Evolutionary conservation across 2,113 vertebrate species (phyloP).

Genomic region (Engraulis encrasicolus): DNA sequence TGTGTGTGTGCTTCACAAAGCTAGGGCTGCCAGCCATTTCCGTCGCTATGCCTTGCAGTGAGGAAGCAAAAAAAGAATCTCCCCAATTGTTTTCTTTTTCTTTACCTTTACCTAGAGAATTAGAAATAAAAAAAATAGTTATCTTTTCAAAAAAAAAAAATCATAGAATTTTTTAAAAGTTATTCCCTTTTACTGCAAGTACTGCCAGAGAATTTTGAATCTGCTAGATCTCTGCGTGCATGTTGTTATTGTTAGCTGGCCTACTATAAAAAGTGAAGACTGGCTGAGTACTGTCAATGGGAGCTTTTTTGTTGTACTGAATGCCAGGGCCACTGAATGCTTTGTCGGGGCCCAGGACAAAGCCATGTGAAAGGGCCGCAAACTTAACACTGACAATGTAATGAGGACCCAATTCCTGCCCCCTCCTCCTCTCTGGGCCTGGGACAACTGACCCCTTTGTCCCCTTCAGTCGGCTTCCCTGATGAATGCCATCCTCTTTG

Average conservation of each 20-base stretch:
- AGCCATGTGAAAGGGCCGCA: no score
- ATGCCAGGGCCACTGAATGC: no score
- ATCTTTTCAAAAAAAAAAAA: no score
- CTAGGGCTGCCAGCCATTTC: background rate
- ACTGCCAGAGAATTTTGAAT: background rate
- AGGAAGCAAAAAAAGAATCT: background rate
- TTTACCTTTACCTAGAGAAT: no score
- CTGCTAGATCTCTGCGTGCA: background rate
- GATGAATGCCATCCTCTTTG: background rate
- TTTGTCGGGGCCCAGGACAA: no score
- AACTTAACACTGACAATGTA: no score
- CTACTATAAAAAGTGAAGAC: background rate
- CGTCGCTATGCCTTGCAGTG: background rate
- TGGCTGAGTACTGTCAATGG: no score
- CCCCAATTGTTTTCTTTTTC: background rate
- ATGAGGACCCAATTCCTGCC: no score
- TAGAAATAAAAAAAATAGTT: no score
- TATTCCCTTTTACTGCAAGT: background rate
- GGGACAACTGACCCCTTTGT: no score
- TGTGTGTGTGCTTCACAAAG: background rate
- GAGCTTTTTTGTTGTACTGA: background rate
- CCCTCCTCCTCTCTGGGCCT: no score
- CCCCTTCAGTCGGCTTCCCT: no score
- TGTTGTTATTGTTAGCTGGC: background rate
- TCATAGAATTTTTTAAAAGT: background rate